phyloP scores from a whole-genome alignment of 2,888 invertebrate species.

The Scaptomyza flava region DNA sequence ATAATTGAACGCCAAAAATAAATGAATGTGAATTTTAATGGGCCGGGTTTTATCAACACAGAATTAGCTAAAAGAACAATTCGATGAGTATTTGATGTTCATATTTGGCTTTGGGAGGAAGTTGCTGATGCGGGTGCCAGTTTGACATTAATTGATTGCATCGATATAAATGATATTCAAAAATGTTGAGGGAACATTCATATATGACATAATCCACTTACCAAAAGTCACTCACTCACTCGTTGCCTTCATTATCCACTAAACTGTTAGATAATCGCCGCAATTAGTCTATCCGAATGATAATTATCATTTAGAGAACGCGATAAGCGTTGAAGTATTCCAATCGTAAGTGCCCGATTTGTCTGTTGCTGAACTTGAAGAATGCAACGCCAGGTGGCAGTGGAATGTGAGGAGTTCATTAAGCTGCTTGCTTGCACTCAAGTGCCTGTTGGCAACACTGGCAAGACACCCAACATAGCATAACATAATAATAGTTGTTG shows the following conservation, averaged over 20 bases:
- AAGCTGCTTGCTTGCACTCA: constrained; percentile 30
- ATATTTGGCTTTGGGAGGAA: not conserved
- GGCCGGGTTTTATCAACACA: constrained; percentile 2
- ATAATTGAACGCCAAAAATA: constrained; percentile 52
- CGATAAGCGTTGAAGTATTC: constrained; percentile 26
- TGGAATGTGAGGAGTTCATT: constrained; percentile 49
- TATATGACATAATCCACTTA: constrained; percentile 43
- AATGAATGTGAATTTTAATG: constrained; percentile 38
- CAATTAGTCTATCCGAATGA: constrained; percentile 66
- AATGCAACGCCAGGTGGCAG: constrained; percentile 46
- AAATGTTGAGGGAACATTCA: constrained; percentile 28
- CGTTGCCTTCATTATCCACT: constrained; percentile 31
- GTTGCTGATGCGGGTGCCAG: constrained; percentile 43
- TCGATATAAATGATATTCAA: constrained; percentile 26
- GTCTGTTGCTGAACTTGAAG: constrained; percentile 43
- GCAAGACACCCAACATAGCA: not conserved
- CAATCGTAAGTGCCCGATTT: constrained; percentile 45
- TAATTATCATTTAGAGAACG: constrained; percentile 53
- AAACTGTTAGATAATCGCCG: constrained; percentile 63
- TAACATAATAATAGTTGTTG: not conserved
- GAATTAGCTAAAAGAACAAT: constrained; percentile 15
- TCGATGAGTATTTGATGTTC: constrained; percentile 23
- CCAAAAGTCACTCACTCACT: constrained; percentile 15
- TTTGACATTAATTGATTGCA: constrained; percentile 43
- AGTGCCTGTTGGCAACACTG: constrained; percentile 32